Evolutionary conservation across 2,888 invertebrate genomes (phyloP), one percentile per base, ranked within the genome.

Genomic region (Ophion ventricosus): DNA sequence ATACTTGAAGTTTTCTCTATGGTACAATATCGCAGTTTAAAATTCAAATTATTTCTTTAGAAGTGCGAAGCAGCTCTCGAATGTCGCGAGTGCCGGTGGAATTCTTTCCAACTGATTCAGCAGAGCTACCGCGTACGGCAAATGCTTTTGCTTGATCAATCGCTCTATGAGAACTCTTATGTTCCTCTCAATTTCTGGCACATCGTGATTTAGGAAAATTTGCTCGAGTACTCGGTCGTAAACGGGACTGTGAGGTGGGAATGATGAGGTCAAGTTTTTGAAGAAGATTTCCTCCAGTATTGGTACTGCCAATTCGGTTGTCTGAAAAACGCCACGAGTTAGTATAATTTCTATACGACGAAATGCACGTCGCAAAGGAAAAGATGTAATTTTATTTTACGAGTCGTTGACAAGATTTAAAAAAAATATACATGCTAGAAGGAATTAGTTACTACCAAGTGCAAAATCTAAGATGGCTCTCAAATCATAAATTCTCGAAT

Each of bases 271-370:
- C 70, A 93, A 88, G 76, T 93, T 89, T 83, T 91, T 91, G 70
- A 91, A 90, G 78, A 93, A 93, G 5, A 93, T 80, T 85, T 91
- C 90, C 87, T 92, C 91, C 66, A 93, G 80, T 75, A 92, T 89
- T 59, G 87, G 86, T 61, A 89, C 69, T n/a, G 90, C 84, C 43
- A 92, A 84, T 23, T 86, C 86, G 2, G 88, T 43, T 11, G 85
- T 82, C 92, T 92, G 77, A 20, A 57, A 57, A 57, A 57, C 54
- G 57, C 5, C 8, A 23, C 10, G 1, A 57, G 5, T 57, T 23
- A 57, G 10, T 8, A 57, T 1, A 8, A 54, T 17, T 17, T 17
- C 4, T 17, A 14, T 7, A 8, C 35, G 1, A 35, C 35, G 35
- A 7, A 35, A 5, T 35, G 35, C 35, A 8, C 35, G 35, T 5